Base-by-base conservation (phyloP, 2,797 vertebrate genomes). In the Morus bassanus region DNA sequence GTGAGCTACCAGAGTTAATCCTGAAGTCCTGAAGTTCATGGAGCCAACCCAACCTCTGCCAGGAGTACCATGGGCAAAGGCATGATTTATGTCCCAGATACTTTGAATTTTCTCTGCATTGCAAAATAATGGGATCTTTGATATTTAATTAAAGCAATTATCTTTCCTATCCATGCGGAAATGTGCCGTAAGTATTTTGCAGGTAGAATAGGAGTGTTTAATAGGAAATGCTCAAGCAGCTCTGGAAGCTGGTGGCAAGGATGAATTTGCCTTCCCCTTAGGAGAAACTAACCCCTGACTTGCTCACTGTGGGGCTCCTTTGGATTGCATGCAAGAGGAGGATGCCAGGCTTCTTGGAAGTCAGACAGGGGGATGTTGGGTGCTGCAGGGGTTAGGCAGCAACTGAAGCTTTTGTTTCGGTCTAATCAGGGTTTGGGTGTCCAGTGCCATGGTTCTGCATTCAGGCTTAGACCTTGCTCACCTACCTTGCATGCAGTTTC, bases 381-480 rank as follows among this genome's bases (percentile, higher is more conserved):
- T 41, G 33, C 33, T 22, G 5, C 2, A 1, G 14, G 37, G 11
- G 1, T 13, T 24, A 50, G 46, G 23, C 39, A 69, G 35, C 17
- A 59, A 8, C 16, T 28, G 50, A 16, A 68, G 19, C 6, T 28
- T 81, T 88, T 33, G 16, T 3, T 27, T 84, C 1, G 0, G 2
- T 53, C 46, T 50, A n/a, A 23, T 48, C 13, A 60, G 48, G 25
- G 11, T 68, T 93, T 72, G 56, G 8, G 4, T 27, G 23, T 24
- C 30, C 16, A 24, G 30, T 11, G 30, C 22, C 13, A 11, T 0
- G 1, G 57, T 33, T 50, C 23, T 41, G 45, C 3, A 0, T 23
- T 51, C 64, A 60, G n/a, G 11, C n/a, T 95, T 43, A 77, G 17
- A 39, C 28, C 11, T 59, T 59, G 12, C 57, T 90, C 8, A 1